Base-by-base conservation (phyloP, 2,113 vertebrate genomes). In the Oryzias celebensis region DNA sequence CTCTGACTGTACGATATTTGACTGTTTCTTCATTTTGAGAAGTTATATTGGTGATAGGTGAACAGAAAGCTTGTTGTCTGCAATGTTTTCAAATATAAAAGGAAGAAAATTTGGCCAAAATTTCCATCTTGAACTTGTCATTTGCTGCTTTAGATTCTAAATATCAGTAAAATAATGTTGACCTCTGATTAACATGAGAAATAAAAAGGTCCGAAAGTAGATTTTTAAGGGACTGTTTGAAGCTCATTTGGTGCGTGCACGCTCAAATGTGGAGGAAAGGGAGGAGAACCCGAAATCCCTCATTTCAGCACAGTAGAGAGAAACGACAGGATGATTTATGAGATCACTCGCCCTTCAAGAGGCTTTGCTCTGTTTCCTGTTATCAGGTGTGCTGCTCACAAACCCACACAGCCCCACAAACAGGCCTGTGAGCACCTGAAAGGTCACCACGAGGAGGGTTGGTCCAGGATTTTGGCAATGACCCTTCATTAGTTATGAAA, bases 331-430 rank as follows among this genome's bases (percentile, higher is more conserved):
- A 66, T 86, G 82, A 90, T 87, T 70, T 77, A 85, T 82, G 85
- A 86, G 83, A 73, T 87, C 82, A 77, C 52, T 71, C 65, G 68
- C 77, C 80, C 85, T 87, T 89, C 84, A 84, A 87, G 75, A 89
- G 62, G 73, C 77, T 82, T 77, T 77, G 72, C 80, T 66, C 59
- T 28, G 64, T 79, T 47, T 16, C 3, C 65, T 76, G 62, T 78
- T 71, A 86, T 82, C 75, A 63, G 68, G 18, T 64, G 18, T 28
- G 65, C 76, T 77, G 65, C 70, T 78, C 63, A 58, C 63, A 70
- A 63, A 42, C 54, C 50, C 62, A 24, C 57, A 59, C 46, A 70
- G 44, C 44, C 80, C 48, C 62, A 54, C 69, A 80, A 53, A 72
- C 77, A 52, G 23, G 42, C 42, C 23, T 10, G 3, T 57, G 47